Percentiles rank a stretch among this genome's conserved stretches.
phyloP scores from a whole-genome alignment of 2,797 vertebrate genomes.

The Hydrolagus colliei region DNA sequence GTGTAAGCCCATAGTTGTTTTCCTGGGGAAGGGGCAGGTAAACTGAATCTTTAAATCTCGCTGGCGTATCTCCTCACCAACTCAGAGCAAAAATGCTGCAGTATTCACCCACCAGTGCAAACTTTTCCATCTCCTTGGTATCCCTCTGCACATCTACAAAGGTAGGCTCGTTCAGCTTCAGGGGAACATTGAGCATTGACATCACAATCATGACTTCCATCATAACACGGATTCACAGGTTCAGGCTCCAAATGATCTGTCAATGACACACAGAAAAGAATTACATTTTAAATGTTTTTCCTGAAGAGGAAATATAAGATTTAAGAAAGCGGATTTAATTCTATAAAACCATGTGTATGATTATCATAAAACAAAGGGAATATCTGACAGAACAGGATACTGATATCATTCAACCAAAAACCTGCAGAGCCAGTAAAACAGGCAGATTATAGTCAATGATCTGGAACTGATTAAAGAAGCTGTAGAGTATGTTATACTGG shows the following conservation, averaged over 20 bases:
- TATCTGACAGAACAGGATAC: not conserved
- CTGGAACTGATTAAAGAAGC: not conserved
- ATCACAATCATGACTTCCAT: constrained; percentile 72
- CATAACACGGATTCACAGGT: constrained; percentile 71
- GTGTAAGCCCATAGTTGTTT: no score
- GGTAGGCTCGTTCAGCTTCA: constrained; percentile 60
- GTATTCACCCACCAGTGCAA: constrained; percentile 68
- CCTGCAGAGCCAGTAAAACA: not conserved
- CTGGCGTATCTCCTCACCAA: no score
- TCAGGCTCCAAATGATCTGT: constrained; percentile 42
- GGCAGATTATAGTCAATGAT: not conserved
- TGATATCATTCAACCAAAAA: not conserved
- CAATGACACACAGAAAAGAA: not conserved
- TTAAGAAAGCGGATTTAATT: not conserved
- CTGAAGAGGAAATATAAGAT: not conserved
- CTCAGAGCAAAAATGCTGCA: no score
- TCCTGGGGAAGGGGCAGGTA: no score
- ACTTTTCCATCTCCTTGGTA: constrained; percentile 71
- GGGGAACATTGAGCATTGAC: constrained; percentile 70
- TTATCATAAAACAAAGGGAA: not conserved
- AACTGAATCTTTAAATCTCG: no score
- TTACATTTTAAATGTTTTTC: not conserved
- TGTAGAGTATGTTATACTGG: not conserved
- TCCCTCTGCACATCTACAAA: constrained; percentile 72
- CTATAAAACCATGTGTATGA: not conserved